A percentile compares a stretch with the other conserved stretches of the same genome.
phyloP scores from a whole-genome alignment of 2,797 vertebrate species.

The Eulemur mongoz region DNA sequence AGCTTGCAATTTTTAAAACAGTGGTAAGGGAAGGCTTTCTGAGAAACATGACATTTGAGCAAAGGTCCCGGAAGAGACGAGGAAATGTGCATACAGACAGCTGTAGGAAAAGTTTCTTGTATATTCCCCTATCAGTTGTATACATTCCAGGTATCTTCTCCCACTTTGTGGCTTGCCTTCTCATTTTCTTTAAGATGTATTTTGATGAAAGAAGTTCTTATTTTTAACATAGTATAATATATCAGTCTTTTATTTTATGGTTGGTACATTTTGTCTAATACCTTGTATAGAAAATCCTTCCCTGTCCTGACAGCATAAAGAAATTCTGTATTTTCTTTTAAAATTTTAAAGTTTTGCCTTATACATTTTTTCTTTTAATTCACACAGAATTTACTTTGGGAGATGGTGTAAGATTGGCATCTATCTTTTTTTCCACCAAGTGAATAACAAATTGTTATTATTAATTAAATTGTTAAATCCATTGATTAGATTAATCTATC shows the following conservation, averaged over 20 bases:
- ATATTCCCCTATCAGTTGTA: background rate
- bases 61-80: background rate
- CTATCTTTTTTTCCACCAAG: background rate
- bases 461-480: no score
- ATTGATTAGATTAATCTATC: background rate
- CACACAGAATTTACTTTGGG: conserved; percentile 14
- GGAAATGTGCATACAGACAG: background rate
- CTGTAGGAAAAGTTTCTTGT: background rate
- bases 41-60: background rate
- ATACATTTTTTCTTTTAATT: conserved; percentile 4
- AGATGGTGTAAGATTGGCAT: background rate
- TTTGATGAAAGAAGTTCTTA: conserved; percentile 27
- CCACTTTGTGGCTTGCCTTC: background rate
- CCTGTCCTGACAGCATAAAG: background rate
- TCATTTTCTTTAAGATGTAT: conserved; percentile 9
- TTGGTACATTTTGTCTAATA: background rate
- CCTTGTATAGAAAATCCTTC: background rate
- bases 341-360: background rate
- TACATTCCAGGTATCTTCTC: background rate
- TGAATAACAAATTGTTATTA: background rate
- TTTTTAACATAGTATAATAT: background rate
- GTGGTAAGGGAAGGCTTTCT: background rate
- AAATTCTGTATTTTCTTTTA: conserved; percentile 5
- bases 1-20: conserved; percentile 13
- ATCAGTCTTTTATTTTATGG: background rate